Evolutionary conservation across 92 coral and sea anemone genomes (phyloP).

Genomic region (Siderastrea radians): DNA sequence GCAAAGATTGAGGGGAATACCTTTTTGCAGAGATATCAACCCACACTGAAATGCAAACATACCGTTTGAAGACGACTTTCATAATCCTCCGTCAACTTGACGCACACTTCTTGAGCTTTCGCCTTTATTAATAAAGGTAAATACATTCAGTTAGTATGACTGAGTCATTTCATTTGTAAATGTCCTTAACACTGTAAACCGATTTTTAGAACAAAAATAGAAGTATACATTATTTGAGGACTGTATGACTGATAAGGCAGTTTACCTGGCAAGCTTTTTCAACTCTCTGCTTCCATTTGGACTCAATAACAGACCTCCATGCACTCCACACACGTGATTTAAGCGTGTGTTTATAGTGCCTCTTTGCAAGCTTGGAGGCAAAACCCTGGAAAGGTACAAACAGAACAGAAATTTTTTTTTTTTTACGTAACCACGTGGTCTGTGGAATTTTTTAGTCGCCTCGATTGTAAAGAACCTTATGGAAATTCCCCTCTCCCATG

Average conservation of each 20-base stretch:
- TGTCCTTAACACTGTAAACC: no score
- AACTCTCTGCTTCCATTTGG: slow-evolving; percentile 96
- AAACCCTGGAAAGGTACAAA: slow-evolving; percentile 62
- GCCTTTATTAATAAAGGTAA: slow-evolving; percentile 34
- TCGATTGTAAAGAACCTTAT: no score
- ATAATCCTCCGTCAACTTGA: slow-evolving; percentile 95
- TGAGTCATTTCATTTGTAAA: no score
- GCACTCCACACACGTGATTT: slow-evolving; percentile 87
- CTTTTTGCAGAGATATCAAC: background rate
- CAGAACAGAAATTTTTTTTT: background rate
- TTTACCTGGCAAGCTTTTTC: slow-evolving; percentile 98
- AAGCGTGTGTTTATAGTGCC: slow-evolving; percentile 86
- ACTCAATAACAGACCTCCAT: slow-evolving; percentile 91
- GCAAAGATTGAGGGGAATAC: no score
- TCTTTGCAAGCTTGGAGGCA: slow-evolving; percentile 88
- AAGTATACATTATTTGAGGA: no score
- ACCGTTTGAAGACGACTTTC: slow-evolving; percentile 92
- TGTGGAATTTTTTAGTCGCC: no score
- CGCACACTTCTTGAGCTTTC: slow-evolving; percentile 96
- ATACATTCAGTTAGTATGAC: background rate
- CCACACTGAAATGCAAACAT: background rate
- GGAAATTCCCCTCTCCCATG: no score
- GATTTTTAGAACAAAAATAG: no score
- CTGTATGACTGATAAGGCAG: background rate
- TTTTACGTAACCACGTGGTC: no score